phyloP scores from a whole-genome alignment of 1,140 invertebrate species.

The Leptinotarsa undecemlineata region DNA sequence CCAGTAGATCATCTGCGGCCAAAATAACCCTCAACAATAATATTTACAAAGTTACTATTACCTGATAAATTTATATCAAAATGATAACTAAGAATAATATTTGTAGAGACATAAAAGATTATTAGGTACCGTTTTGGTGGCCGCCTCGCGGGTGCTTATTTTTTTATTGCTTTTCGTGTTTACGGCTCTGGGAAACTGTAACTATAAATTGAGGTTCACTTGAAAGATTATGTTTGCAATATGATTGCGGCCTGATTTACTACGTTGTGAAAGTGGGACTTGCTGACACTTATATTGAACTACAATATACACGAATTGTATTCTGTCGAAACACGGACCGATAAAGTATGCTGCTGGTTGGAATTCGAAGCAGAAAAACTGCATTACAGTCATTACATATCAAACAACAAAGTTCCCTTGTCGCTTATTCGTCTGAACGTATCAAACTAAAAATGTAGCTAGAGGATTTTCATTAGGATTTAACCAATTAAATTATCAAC shows the following conservation, averaged over 20 bases:
- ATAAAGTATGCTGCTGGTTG: too few species aligned
- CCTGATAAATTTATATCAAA: conserved; percentile 1
- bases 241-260: neutral
- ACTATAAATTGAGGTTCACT: neutral
- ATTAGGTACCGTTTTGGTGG: neutral
- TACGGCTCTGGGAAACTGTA: neutral
- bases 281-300: neutral
- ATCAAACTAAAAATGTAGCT: too few species aligned
- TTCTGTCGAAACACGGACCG: too few species aligned
- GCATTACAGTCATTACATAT: too few species aligned
- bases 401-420: too few species aligned
- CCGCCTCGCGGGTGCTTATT: neutral
- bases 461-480: too few species aligned
- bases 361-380: too few species aligned
- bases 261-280: neutral
- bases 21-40: neutral
- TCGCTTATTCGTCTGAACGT: too few species aligned
- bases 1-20: neutral
- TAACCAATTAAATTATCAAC: too few species aligned
- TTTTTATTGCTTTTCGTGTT: conserved; percentile 4
- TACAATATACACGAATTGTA: too few species aligned
- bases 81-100: neutral
- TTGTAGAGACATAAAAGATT: conserved; percentile 4
- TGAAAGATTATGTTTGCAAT: conserved; percentile 2
- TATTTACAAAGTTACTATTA: neutral